Evolutionary conservation across 2,797 vertebrate species (phyloP), one percentile per base, ranked within the genome.

Genomic region (Knipowitschia caucasica): DNA sequence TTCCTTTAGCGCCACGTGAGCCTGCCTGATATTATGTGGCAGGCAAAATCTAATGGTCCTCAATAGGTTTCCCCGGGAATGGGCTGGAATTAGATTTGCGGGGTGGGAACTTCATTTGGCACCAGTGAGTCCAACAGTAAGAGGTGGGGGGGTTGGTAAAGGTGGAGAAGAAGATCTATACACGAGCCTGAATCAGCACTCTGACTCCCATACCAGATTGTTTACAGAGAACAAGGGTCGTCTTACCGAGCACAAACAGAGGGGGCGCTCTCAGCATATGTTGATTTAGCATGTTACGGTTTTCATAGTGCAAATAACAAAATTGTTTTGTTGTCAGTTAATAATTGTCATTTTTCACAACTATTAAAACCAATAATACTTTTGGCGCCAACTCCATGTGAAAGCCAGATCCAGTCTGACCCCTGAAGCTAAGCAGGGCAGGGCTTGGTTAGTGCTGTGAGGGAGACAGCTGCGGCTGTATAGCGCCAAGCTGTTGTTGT

Each of bases 1-100:
- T 95, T 95, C 91, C 90, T 94, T 95, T 91, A 92, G 93, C 93
- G 93, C 88, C 92, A 69, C 89, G 86, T 89, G 88, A 85, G 89
- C 71, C 62, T 50, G 72, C 87, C 80, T 90, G 92, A 95, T 95
- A 94, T 96, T 93, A 92, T 93, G 93, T 93, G 91, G 89, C 88
- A 90, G 91, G 90, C 85, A 88, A 93, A 94, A 96, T 95, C 92
- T 92, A 94, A 95, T 94, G 93, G 92, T 91, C 91, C 91, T 89
- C 85, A 86, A 84, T 82, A 74, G 78, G 79, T 85, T 86, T 68
- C 77, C 73, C 71, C 60, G 14, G 65, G 74, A 72, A 84, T 77
- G 59, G 46, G 56, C 55, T 57, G 63, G 69, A 88, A 87, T 87
- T 89, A 81, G 75, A 89, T 90, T 89, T 87, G 71, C 14, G 71